Evolutionary conservation across 2,113 vertebrate genomes (phyloP).

Genomic region (Trichechus manatus): DNA sequence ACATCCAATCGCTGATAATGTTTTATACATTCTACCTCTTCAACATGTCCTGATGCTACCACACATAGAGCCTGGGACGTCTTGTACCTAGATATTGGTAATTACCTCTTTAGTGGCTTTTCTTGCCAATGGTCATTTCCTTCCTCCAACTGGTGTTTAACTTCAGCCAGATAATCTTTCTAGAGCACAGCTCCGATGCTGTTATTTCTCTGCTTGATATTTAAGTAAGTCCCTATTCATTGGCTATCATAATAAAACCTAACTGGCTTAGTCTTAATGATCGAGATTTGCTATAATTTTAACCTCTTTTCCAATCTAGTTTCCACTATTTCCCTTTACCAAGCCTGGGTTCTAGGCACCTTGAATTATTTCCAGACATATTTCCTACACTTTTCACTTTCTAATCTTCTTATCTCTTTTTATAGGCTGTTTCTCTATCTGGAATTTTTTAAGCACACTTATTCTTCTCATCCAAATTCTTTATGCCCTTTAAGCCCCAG

Average conservation of each 20-base stretch:
- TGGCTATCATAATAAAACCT: background rate
- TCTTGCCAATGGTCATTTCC: background rate
- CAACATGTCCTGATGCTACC: background rate
- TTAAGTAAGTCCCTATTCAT: background rate
- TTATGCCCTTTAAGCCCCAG: background rate
- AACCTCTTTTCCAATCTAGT: background rate
- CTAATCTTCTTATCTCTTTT: background rate
- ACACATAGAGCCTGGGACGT: background rate
- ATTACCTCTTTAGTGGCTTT: background rate
- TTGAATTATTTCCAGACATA: background rate
- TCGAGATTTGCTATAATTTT: constrained; percentile 1
- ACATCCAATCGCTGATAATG: background rate
- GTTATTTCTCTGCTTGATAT: background rate
- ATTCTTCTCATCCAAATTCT: background rate
- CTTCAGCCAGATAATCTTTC: background rate
- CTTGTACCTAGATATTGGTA: background rate
- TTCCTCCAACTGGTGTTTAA: background rate
- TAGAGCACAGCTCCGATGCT: background rate
- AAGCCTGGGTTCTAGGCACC: background rate
- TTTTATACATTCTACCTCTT: background rate
- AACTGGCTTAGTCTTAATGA: background rate
- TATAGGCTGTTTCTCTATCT: background rate
- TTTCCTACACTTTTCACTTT: constrained; percentile 24
- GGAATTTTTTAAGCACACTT: background rate
- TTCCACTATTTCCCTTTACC: background rate